Evolutionary conservation across 2,113 vertebrate species (phyloP).

Genomic region (Tauraco erythrolophus): DNA sequence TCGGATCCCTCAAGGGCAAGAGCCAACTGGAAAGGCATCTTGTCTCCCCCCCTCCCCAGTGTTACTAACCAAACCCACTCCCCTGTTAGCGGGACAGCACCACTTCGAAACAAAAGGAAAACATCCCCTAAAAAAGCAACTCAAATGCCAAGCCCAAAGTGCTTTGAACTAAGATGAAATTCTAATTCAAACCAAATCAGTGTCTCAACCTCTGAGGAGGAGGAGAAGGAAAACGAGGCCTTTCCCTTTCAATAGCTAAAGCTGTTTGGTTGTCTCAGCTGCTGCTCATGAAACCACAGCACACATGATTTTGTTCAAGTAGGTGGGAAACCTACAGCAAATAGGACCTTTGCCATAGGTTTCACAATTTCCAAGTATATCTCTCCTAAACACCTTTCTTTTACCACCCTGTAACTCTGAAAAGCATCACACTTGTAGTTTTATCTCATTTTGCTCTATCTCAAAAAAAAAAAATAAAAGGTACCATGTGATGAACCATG

Average conservation of each 20-base stretch:
- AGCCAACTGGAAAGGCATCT: neutral
- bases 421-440: neutral
- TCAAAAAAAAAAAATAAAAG: neutral
- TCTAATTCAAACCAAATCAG: neutral
- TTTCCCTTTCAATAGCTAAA: neutral
- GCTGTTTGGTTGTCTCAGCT: neutral
- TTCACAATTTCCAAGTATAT: neutral
- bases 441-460: neutral
- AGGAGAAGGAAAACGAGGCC: neutral
- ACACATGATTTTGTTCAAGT: neutral
- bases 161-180: neutral
- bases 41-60: neutral
- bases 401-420: neutral
- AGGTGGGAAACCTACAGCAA: neutral
- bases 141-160: neutral
- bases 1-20: neutral
- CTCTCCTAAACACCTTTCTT: neutral
- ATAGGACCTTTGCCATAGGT: neutral
- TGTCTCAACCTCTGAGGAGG: neutral
- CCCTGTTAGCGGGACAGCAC: neutral
- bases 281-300: neutral
- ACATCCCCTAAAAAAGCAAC: neutral
- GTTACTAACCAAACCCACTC: neutral
- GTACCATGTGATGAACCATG: conserved; percentile 77
- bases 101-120: neutral